Conservation (phyloP, 2,888 invertebrate genomes). For the Volucella zonaria region DNA sequence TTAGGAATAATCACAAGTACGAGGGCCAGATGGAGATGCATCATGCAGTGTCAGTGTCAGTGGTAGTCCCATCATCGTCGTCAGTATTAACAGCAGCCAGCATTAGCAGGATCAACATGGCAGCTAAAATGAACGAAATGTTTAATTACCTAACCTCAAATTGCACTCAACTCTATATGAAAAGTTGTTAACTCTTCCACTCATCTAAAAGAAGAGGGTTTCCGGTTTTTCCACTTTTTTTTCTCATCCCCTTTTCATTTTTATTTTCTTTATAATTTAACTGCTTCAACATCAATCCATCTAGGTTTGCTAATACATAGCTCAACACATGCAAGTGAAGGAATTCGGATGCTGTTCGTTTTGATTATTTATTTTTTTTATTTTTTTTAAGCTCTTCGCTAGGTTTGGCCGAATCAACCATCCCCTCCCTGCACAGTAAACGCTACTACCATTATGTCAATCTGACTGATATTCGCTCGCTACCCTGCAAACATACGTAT, state of each 20-base stretch:
- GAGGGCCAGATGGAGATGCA: too few species aligned
- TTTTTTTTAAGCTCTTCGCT: constrained; percentile 19
- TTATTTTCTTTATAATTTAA: constrained; percentile 42
- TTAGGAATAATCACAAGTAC: background rate
- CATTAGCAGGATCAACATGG: constrained; percentile 72
- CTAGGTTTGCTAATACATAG: constrained; percentile 65
- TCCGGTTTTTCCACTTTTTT: constrained; percentile 13
- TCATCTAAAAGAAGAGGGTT: constrained; percentile 53
- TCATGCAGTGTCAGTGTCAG: constrained; percentile 33
- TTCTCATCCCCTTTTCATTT: background rate
- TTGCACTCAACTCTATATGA: constrained; percentile 76
- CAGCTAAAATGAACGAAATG: constrained; percentile 74
- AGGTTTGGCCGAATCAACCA: constrained; percentile 44
- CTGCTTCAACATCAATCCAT: constrained; percentile 72
- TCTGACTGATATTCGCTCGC: constrained; percentile 42
- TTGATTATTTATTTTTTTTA: too few species aligned
- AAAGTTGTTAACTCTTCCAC: constrained; percentile 75
- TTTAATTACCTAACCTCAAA: constrained; percentile 77
- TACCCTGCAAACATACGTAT: background rate
- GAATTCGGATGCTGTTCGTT: constrained; percentile 3
- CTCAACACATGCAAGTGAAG: constrained; percentile 48
- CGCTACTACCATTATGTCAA: constrained; percentile 59
- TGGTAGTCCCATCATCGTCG: constrained; percentile 12
- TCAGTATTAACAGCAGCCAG: constrained; percentile 52
- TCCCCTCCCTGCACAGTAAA: background rate